phyloP scores from a whole-genome alignment of 2,888 invertebrate genomes.

The Serripes groenlandicus region DNA sequence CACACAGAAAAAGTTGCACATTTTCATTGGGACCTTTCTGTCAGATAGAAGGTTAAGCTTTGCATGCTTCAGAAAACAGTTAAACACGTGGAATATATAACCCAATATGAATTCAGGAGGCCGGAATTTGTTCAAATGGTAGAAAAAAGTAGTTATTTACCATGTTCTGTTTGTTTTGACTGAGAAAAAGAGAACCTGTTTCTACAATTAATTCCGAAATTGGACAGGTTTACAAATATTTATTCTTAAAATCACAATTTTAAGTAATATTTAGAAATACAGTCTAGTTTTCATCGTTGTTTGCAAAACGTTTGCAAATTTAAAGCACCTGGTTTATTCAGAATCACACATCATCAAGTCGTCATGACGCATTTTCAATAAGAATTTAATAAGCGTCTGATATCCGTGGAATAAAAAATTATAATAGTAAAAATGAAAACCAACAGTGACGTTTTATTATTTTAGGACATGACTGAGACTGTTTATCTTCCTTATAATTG shows the following conservation, averaged over 20 bases:
- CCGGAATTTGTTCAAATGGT: no score
- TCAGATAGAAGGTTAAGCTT: no score
- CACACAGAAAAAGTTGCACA: no score
- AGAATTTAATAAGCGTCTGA: conserved; percentile 11
- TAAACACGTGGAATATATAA: no score
- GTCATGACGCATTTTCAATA: background rate
- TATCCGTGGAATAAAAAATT: conserved; percentile 1
- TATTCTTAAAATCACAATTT: background rate
- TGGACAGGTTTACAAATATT: conserved; percentile 1
- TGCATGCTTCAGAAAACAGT: no score
- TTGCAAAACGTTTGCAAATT: background rate
- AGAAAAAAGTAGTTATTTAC: conserved; percentile 22
- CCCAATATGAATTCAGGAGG: no score
- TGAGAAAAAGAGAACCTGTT: conserved; percentile 57
- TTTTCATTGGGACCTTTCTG: no score
- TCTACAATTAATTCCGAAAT: conserved; percentile 11
- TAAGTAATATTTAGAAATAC: background rate
- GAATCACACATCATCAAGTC: conserved; percentile 3
- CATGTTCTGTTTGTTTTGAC: conserved; percentile 49
- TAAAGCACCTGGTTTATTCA: background rate
- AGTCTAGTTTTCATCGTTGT: conserved; percentile 9
- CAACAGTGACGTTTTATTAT: no score
- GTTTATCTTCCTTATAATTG: background rate
- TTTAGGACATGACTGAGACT: background rate
- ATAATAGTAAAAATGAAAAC: conserved; percentile 21